Percentiles rank a stretch among this genome's conserved stretches.
Evolutionary conservation across 1,140 invertebrate species (phyloP).

Genomic region (Pseudomyrmex cubaensis): DNA sequence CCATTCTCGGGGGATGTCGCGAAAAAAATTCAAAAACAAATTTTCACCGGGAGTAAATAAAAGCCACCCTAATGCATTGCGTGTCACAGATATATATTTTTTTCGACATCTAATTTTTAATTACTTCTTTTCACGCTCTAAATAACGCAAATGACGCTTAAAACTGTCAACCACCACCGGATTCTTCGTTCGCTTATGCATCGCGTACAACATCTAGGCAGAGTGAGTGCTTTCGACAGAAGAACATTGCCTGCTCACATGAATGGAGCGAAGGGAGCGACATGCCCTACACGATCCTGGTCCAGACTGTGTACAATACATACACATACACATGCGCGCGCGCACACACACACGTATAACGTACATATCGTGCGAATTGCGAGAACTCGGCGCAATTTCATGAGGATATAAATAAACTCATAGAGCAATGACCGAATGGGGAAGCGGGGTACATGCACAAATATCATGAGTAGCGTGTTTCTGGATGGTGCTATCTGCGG

Average conservation of each 20-base stretch:
- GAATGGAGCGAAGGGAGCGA: conserved; percentile 46
- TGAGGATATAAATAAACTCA: conserved; percentile 56
- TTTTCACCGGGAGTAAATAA: too few relatives aligned
- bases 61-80: too few relatives aligned
- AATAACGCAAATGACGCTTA: background rate
- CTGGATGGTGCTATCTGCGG: conserved; percentile 34
- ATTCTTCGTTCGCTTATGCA: background rate
- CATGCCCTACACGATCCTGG: conserved; percentile 23
- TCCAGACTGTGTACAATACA: background rate
- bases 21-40: too few relatives aligned
- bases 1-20: too few relatives aligned
- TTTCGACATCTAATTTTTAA: too few relatives aligned
- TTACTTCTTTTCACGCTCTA: background rate
- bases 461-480: conserved; percentile 45
- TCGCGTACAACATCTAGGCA: too few relatives aligned
- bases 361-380: conserved; percentile 29
- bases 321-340: background rate
- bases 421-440: conserved; percentile 11
- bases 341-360: background rate
- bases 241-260: conserved; percentile 29
- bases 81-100: background rate
- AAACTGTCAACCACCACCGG: background rate
- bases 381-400: conserved; percentile 43
- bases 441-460: conserved; percentile 28
- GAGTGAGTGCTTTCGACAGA: conserved; percentile 33